A percentile compares a stretch with the other conserved stretches of the same genome.
These are phyloP conservation scores for Drosophila murphyi DNA, from an alignment of 1,140 invertebrate species.

Conservation along the genomic window DNA sequence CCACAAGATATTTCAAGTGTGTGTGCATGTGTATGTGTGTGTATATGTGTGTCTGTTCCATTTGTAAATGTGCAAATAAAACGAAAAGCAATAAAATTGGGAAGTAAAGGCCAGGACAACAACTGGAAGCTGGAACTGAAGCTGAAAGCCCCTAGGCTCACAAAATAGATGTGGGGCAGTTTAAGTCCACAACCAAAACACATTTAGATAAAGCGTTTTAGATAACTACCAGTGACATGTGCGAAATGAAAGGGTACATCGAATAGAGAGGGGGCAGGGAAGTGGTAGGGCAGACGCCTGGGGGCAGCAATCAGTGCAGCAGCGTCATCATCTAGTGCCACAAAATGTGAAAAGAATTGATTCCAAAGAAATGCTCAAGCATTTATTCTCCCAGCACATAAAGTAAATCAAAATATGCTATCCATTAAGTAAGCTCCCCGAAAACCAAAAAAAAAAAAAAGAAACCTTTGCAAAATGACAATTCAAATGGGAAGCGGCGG, in stretches of 20 bases:
- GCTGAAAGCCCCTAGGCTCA: slow-evolving; percentile 13
- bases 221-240: slow-evolving; percentile 70
- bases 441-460: slow-evolving; percentile 18
- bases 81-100: slow-evolving; percentile 71
- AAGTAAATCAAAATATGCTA: slow-evolving; percentile 74
- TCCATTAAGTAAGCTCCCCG: slow-evolving; percentile 38
- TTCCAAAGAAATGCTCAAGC: slow-evolving; percentile 8
- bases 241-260: neutral
- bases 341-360: slow-evolving; percentile 35
- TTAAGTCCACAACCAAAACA: slow-evolving; percentile 50
- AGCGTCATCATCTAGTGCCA: slow-evolving; percentile 60
- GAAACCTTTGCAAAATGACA: slow-evolving; percentile 56
- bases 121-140: slow-evolving; percentile 17
- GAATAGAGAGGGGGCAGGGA: neutral
- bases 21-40: neutral
- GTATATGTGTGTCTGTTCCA: slow-evolving; percentile 52
- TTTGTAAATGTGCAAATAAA: slow-evolving; percentile 81
- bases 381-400: neutral
- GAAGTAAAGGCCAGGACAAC: slow-evolving; percentile 28
- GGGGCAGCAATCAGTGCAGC: slow-evolving; percentile 74
- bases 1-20: slow-evolving; percentile 52
- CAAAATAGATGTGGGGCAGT: slow-evolving; percentile 21
- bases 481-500: slow-evolving; percentile 39
- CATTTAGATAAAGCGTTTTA: slow-evolving; percentile 82
- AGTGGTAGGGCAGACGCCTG: slow-evolving; percentile 25